Base-by-base conservation (phyloP, 1,140 invertebrate species). In the Drosophila sucinea region DNA sequence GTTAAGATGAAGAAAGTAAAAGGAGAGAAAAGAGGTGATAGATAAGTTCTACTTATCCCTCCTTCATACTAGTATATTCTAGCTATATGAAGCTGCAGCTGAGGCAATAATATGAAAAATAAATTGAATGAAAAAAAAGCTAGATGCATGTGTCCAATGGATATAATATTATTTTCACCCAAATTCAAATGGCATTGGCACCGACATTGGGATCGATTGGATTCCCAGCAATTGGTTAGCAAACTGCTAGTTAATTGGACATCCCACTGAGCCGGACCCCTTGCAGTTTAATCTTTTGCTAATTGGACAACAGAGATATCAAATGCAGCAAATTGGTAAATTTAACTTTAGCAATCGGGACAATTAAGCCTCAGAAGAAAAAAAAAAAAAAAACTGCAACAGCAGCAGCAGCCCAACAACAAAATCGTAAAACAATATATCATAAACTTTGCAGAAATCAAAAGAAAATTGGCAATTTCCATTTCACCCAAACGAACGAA, bases 301-400 rank as follows among this genome's bases (percentile, higher is more conserved):
- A 75, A 75, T 75, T 75, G 73, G 73, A 61, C 73, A 62, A 58
- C 56, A 58, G n/a, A 58, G 44, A 51, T 51, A 51, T 51, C 56
- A 35, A 58, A 38, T 58, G 32, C 6, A 40, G 70, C 35, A 71
- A 74, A 74, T 76, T 75, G 73, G 72, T 65, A 33, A 68, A 75
- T 33, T 74, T 70, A 32, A 57, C 58, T n/a, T 38, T 38, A 25
- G 33, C 54, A 76, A 76, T 76, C 44, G 73, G 76, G 76, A 76
- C 64, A 75, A 75, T 76, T 76, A 74, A 68, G 60, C 51, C 35
- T 64, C 35, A 7, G 3, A 44, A 44, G 27, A 23, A 40, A 40
- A 38, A 11, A 38, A 2, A 1, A 11, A 38, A 38, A 44, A 6
- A 25, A 23, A 51, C 63, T 33, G 57, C 56, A 38, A 61, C 3